Conservation (phyloP, 2,797 vertebrate species). For the Lacerta viridis region DNA sequence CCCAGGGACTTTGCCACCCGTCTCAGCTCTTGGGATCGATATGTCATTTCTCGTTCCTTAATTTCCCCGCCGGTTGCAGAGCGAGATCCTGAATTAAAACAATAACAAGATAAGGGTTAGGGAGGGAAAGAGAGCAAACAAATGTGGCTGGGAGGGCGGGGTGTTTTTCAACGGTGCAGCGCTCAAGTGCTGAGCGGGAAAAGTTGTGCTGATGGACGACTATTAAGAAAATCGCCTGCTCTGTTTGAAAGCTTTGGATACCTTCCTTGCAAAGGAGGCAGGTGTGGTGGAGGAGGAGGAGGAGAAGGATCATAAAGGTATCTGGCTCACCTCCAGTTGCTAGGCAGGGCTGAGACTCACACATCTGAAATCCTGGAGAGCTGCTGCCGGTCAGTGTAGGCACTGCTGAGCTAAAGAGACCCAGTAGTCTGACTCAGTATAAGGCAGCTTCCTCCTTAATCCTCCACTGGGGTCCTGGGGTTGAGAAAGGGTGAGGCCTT, state of each 20-base stretch:
- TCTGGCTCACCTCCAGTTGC: background rate
- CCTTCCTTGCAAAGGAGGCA: background rate
- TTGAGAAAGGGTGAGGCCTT: no score
- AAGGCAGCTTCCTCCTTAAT: no score
- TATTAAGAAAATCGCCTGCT: background rate
- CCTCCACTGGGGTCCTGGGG: no score
- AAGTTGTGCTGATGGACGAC: background rate
- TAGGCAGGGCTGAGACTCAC: background rate
- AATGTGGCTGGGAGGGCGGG: background rate
- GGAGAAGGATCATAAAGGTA: no score
- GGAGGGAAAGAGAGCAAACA: background rate
- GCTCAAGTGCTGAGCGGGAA: background rate
- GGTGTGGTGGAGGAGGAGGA: background rate
- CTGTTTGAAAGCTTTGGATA: background rate
- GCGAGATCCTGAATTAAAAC: background rate
- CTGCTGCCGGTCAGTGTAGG: no score
- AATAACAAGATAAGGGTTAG: background rate
- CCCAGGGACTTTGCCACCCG: background rate
- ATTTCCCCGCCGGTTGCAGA: accelerated
- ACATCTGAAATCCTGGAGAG: no score
- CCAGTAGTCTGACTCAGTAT: no score
- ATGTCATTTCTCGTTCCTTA: slow-evolving; percentile 4
- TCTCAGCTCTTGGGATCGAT: background rate
- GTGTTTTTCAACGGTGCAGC: background rate
- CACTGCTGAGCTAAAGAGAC: no score